phyloP scores from a whole-genome alignment of 2,888 invertebrate genomes.

The Melinopterus prodromus region DNA sequence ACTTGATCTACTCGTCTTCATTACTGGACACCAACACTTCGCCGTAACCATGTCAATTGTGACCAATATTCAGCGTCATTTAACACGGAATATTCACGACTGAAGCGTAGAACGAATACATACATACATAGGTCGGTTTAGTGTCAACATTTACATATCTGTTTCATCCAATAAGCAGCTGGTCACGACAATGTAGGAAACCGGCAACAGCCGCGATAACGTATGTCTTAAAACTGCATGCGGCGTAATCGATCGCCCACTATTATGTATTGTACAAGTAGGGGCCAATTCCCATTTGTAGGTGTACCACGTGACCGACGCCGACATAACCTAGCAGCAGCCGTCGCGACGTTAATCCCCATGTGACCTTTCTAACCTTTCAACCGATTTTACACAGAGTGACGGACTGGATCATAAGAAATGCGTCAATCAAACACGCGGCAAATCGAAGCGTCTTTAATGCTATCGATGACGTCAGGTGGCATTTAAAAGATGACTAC shows the following conservation, averaged over 20 bases:
- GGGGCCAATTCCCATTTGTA: conserved; percentile 17
- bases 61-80: too few species aligned
- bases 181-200: conserved; percentile 14
- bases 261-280: neutral
- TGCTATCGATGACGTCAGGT: neutral
- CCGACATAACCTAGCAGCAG: conserved; percentile 13
- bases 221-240: conserved; percentile 32
- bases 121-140: neutral
- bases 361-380: neutral
- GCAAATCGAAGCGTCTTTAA: neutral
- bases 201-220: conserved; percentile 13
- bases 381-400: too few species aligned
- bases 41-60: too few species aligned
- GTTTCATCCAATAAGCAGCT: conserved; percentile 13
- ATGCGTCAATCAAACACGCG: neutral
- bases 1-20: too few species aligned
- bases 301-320: conserved; percentile 28
- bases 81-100: neutral
- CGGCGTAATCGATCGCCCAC: conserved; percentile 35
- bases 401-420: neutral
- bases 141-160: conserved; percentile 24
- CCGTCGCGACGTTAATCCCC: conserved; percentile 11
- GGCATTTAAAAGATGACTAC: neutral
- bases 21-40: too few species aligned
- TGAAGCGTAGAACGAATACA: neutral